Evolutionary conservation across 2,113 vertebrate species (phyloP).

Genomic region (Gallinago paraguaiae): DNA sequence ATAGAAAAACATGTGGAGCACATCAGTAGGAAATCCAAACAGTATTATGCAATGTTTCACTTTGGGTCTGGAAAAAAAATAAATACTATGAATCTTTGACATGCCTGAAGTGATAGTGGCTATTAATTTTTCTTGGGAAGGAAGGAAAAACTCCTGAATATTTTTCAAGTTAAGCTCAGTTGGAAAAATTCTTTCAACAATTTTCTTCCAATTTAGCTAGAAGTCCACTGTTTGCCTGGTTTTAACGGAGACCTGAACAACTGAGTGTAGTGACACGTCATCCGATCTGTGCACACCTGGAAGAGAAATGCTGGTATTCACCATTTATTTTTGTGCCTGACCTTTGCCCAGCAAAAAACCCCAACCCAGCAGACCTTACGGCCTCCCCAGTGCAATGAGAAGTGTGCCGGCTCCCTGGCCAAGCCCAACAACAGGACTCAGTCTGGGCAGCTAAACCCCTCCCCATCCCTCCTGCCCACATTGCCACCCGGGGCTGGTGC

Average conservation of each 20-base stretch:
- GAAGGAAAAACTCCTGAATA: neutral
- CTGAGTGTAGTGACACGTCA: neutral
- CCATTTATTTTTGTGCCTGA: neutral
- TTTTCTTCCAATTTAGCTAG: neutral
- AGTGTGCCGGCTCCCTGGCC: rapidly evolving
- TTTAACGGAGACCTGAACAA: neutral
- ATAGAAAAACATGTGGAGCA: neutral
- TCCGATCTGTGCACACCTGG: neutral
- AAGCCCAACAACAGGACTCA: rapidly evolving
- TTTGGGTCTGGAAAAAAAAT: neutral
- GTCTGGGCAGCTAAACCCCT: neutral
- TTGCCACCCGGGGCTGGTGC: neutral
- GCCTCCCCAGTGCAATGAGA: no score
- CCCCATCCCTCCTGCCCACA: neutral
- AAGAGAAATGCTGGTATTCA: neutral
- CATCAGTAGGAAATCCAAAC: neutral
- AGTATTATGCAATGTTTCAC: neutral
- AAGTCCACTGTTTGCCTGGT: neutral
- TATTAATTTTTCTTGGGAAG: neutral
- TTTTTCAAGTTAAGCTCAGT: neutral
- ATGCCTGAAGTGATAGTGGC: neutral
- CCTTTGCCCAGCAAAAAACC: neutral
- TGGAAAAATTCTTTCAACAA: neutral
- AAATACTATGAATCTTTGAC: neutral
- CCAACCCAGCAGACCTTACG: neutral